phyloP scores from a whole-genome alignment of 2,113 vertebrate genomes.

The Sigmodon hispidus region DNA sequence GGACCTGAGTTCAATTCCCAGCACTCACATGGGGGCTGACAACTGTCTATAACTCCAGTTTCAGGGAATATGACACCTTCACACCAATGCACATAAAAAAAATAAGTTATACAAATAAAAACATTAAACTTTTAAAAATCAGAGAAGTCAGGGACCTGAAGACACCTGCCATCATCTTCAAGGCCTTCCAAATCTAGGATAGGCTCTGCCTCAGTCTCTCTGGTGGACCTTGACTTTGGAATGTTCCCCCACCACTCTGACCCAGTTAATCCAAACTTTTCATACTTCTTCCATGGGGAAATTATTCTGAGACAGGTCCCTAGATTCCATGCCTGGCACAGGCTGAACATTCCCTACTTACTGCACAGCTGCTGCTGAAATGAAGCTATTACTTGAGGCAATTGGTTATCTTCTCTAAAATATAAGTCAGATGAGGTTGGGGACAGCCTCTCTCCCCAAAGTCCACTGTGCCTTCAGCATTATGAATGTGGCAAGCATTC shows the following conservation, averaged over 20 bases:
- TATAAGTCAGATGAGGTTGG: not conserved
- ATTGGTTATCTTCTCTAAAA: not conserved
- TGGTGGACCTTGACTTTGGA: not conserved
- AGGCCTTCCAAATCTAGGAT: not conserved
- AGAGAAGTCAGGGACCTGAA: not conserved
- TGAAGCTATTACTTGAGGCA: not conserved
- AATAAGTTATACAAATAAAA: no score
- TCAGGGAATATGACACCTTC: no score
- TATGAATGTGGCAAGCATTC: not conserved
- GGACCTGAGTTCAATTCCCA: no score
- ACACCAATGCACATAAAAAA: no score
- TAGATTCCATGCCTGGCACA: not conserved
- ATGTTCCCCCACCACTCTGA: not conserved
- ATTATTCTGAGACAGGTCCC: rapidly evolving
- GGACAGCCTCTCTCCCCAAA: not conserved
- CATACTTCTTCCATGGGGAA: not conserved
- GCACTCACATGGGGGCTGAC: no score
- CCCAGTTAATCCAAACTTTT: not conserved
- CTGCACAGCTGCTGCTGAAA: rapidly evolving
- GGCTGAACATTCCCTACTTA: rapidly evolving
- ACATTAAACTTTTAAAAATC: no score
- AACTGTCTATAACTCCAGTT: no score
- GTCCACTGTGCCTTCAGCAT: no score
- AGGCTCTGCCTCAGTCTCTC: not conserved
- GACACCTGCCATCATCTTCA: not conserved